Base-by-base conservation (phyloP, 1,140 invertebrate genomes). In the Battus philenor region DNA sequence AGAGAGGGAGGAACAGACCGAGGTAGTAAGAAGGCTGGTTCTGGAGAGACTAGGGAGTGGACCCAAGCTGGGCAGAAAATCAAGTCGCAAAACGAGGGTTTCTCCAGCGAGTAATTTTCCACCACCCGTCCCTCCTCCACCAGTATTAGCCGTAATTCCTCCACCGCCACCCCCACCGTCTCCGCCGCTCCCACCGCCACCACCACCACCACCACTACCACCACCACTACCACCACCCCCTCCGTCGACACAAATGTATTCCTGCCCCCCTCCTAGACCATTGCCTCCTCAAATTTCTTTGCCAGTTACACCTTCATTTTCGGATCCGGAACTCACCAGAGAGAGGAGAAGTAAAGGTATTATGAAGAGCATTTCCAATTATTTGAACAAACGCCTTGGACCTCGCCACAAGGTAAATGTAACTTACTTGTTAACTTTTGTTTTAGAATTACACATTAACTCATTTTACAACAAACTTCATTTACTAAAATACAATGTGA, bases 291-390 rank as follows among this genome's bases (percentile, higher is more conserved):
- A 61, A 17, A 59, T 65, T 31, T 57, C 68, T 1, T 39, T 75
- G 9, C 66, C 67, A 4, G 68, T 80, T 15, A 60, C 67, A 3
- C 52, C 75, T 9, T 81, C 83, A 17, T 81, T 86, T 49, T 91
- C 90, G 0, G 90, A 91, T 77, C 89, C 90, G 2, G 90, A 90
- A 74, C 67, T 91, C 22, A 71, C 83, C 5, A 74, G 81, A 43
- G 77, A 81, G 12, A 73, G 77, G n/a, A 87, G 93, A 46, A 85
- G 93, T 29, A 93, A 93, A 65, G 94, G 93, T 72, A 91, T 95
- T 26, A 95, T 95, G 53, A 94, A 94, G 85, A 91, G 93, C 31
- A 90, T 95, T 29, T 92, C 93, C 1, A 93, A 92, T 71, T 93
- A 95, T 66, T 94, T 95, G 59, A 86, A 82, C 54, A 64, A 77